Evolutionary conservation across 2,797 vertebrate genomes (phyloP), one percentile per base, ranked within the genome.

Genomic region (Cryptoprocta ferox): DNA sequence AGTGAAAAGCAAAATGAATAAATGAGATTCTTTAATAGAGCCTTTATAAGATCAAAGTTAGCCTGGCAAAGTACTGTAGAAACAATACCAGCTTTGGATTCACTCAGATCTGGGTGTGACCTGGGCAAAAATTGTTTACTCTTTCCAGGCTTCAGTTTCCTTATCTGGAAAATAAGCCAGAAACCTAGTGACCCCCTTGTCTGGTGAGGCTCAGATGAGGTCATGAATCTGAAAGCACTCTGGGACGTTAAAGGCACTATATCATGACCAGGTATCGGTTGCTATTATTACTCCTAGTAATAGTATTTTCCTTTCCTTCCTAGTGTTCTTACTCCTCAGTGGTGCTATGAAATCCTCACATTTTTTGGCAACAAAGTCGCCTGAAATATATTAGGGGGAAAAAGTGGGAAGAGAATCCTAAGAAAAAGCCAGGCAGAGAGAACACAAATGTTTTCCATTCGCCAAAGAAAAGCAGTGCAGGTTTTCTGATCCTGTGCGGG

Each of bases 391-490:
- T 65, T 42, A 94, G 78, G 65, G 35, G 21, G 19, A 48, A 79
- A 63, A 81, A 2, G 16, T 59, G 61, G 65, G 68, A 94, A 86
- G 85, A 91, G 26, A 81, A 48, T 66, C 24, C 19, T 63, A 65
- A 91, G 83, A 65, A 95, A 71, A 96, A 94, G 71, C 2, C 35
- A 83, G 48, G 73, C 48, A 30, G 85, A 71, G 63, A 81, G 50
- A 59, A 89, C 56, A 56, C 35, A 84, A 90, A 37, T 91, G 90
- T 81, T 92, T 96, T 21, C 78, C 50, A 32, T 97, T 94, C 76
- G 28, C 84, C 39, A 35, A 65, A 70, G 85, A 70, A 85, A 63
- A n/a, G 19, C 75, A 45, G 53, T 2, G 35, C 66, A 76, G 84
- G 76, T 79, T 66, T 95, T 45, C 83, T 87, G 75, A 88, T 92